Evolutionary conservation across 2,113 vertebrate genomes (phyloP), one percentile per base, ranked within the genome.

Genomic region (Notothenia rossii): DNA sequence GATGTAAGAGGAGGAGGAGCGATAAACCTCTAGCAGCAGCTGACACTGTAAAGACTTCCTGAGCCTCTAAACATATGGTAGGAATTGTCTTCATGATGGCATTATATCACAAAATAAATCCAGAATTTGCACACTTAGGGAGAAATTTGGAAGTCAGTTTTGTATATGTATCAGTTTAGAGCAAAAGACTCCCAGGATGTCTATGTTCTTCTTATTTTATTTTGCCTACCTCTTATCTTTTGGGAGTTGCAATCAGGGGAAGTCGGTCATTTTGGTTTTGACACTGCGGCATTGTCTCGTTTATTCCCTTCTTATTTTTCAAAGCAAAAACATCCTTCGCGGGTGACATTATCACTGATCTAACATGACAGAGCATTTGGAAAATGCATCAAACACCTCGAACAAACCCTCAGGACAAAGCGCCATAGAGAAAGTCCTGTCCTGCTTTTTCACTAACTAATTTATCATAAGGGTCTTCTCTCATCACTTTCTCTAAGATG

Each of bases 51-150:
- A 89, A 88, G 85, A 77, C 84, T 86, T 88, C 54, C 77, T 53
- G 65, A 82, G 77, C 79, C 63, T 87, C 62, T 71, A 83, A 75
- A 87, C 91, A 92, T 86, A 83, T 94, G 90, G 90, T 83, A 79
- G n/a, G 72, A 74, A 86, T 91, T 92, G 56, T 81, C 68, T 82
- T 76, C 75, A 58, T 89, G 79, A 78, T 83, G 73, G 61, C 51
- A 82, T 84, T 87, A 86, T 78, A 89, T 86, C 81, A 73, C 81
- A 81, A 87, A 87, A 81, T 86, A 79, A 87, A 88, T 66, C 81
- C 87, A 88, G 83, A 65, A 85, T 76, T 89, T 68, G 67, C 82
- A 82, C 83, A 70, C 48, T 40, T 12, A 45, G 55, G 49, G 48
- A 81, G 63, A 81, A 83, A 81, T 79, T 59, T 89, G 78, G 79